These are phyloP conservation scores for Clarias fuscus DNA, from an alignment of 2,797 vertebrate genomes.

Conservation along the genomic window DNA sequence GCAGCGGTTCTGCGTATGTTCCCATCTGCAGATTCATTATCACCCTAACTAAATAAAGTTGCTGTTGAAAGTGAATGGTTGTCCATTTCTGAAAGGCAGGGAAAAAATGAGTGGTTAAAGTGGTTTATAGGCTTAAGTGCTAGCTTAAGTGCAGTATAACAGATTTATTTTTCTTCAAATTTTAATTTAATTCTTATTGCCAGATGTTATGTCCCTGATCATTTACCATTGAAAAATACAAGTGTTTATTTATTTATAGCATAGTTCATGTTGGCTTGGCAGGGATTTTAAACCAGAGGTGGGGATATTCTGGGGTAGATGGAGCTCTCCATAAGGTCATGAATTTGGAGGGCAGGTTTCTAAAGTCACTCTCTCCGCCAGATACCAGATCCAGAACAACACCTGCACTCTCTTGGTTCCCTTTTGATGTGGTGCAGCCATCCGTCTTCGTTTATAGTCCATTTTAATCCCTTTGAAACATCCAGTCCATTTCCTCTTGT, in stretches of 20 bases:
- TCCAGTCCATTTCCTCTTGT: constrained; percentile 42
- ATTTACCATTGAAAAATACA: neutral
- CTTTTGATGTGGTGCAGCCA: constrained; percentile 51
- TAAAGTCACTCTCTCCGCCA: constrained; percentile 37
- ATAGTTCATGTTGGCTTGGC: neutral
- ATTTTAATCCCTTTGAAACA: constrained; percentile 58
- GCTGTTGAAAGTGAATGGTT: neutral
- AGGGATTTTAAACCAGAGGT: constrained; percentile 36
- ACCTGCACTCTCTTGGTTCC: constrained; percentile 46
- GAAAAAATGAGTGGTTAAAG: neutral
- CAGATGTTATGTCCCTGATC: neutral
- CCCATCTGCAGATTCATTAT: neutral
- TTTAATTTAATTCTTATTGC: neutral
- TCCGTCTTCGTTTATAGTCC: constrained; percentile 51
- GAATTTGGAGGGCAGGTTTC: constrained; percentile 47
- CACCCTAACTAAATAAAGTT: neutral
- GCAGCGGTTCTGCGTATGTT: neutral
- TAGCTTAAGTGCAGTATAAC: neutral
- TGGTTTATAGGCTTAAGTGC: too few species aligned
- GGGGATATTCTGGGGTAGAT: constrained; percentile 18
- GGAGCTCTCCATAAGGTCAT: constrained; percentile 33
- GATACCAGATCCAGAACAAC: constrained; percentile 41
- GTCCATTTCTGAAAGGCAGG: neutral
- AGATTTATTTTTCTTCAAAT: neutral
- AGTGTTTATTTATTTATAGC: constrained; percentile 5